Percentiles rank a stretch among this genome's conserved stretches.
Evolutionary conservation across 2,797 vertebrate species (phyloP).

Genomic region (Hydrocynus forskahlii): DNA sequence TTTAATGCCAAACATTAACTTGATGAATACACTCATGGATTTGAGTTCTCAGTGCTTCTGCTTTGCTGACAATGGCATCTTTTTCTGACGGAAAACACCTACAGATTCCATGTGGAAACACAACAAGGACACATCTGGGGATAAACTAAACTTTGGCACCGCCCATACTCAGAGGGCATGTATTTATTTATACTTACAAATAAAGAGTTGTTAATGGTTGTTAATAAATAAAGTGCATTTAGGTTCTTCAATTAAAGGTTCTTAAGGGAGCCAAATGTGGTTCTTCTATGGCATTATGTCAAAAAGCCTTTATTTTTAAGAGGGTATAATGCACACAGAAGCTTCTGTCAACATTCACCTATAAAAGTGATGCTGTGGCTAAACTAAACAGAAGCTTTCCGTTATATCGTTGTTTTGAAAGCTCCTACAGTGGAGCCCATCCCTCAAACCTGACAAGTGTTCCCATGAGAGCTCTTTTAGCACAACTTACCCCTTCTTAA

Average conservation of each 20-base stretch:
- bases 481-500: constrained; percentile 31
- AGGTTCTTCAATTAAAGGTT: neutral
- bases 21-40: too few relatives aligned
- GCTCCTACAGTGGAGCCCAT: constrained; percentile 44
- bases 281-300: neutral
- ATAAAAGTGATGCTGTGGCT: neutral
- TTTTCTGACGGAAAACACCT: too few relatives aligned
- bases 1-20: too few relatives aligned
- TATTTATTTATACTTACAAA: too few relatives aligned
- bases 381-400: constrained; percentile 30
- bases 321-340: neutral
- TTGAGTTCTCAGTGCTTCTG: too few relatives aligned
- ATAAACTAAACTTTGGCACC: too few relatives aligned
- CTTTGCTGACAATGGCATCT: too few relatives aligned
- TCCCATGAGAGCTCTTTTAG: constrained; percentile 48
- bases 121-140: too few relatives aligned
- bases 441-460: constrained; percentile 46
- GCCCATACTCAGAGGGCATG: too few relatives aligned
- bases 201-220: too few relatives aligned
- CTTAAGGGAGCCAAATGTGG: neutral
- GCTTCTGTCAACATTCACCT: neutral
- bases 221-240: too few relatives aligned
- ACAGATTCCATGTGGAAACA: too few relatives aligned
- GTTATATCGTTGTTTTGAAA: constrained; percentile 22
- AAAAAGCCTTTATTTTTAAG: neutral